phyloP scores from a whole-genome alignment of 2,113 vertebrate species.

The Crotophaga sulcirostris region DNA sequence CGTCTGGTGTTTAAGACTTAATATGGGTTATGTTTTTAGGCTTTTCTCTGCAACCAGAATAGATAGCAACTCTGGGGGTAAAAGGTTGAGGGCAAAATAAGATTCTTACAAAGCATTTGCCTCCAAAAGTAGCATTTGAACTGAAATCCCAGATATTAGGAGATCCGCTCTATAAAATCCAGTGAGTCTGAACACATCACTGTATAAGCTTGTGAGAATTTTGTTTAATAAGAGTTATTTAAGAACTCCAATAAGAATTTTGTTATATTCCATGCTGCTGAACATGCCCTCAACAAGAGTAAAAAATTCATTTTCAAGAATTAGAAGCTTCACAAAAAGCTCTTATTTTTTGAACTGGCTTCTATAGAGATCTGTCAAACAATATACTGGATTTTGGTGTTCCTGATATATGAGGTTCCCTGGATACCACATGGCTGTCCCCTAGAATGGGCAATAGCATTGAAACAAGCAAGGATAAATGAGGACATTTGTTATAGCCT shows the following conservation, averaged over 20 bases:
- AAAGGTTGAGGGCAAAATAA: not conserved
- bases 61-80: not conserved
- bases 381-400: not conserved
- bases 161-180: not conserved
- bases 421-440: not conserved
- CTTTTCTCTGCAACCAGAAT: conserved; percentile 1
- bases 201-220: not conserved
- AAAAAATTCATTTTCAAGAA: not conserved
- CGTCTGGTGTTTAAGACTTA: conserved; percentile 57
- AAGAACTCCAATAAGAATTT: not conserved
- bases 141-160: not conserved
- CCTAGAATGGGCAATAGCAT: not conserved
- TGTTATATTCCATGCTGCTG: not conserved
- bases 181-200: not conserved
- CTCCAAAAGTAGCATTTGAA: not conserved
- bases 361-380: not conserved
- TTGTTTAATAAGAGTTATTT: not conserved
- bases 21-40: conserved; percentile 35
- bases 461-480: conserved; percentile 20
- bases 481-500: conserved; percentile 23
- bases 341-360: not conserved
- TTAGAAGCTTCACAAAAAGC: not conserved
- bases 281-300: not conserved
- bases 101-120: not conserved
- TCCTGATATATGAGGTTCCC: not conserved